Base-by-base conservation (phyloP, 2,113 vertebrate species). In the Marmota flaviventris region DNA sequence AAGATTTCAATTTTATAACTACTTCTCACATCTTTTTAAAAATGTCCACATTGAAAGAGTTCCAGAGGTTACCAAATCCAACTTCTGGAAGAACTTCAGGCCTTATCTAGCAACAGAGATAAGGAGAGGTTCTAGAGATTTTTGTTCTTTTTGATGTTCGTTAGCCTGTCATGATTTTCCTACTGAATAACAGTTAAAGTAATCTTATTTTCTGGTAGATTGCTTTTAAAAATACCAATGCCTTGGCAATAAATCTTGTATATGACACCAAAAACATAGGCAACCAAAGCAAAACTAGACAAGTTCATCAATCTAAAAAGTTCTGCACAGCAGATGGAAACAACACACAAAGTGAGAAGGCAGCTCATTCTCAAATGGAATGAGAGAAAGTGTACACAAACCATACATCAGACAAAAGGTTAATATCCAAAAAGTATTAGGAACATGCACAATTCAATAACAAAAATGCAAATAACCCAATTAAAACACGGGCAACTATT, bases 211-310 rank as follows among this genome's bases (percentile, higher is more conserved):
- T 91, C 58, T 82, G 37, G 17, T 73, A n/a, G 5, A 11, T 77
- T 93, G 63, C n/a, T 96, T 94, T 27, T 69, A 85, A 94, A 95
- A 93, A 85, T 88, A 93, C 58, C 32, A 89, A 48, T 48, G 13
- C 73, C 39, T 56, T 61, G 37, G 45, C 67, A 69, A 69, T 69
- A 25, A 82, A 34, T 81, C 72, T 39, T 91, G 25, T 37, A 37
- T 27, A 27, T 25, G 58, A 78, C 4, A 79, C 32, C 85, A 53
- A 78, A 89, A 89, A 4, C n/a, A 78, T 2, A 76, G 29, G 39
- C 25, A 89, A 70, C 20, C 51, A 65, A 65, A 90, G 56, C 53
- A 90, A 42, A 90, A 85, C 20, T 17, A 79, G 5, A 65, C 20
- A n/a, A 83, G 10, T 13, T 39, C 5, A 37, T 83, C 18, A 76